phyloP scores from a whole-genome alignment of 2,797 vertebrate genomes.

The Yasuhikotakia modesta region DNA sequence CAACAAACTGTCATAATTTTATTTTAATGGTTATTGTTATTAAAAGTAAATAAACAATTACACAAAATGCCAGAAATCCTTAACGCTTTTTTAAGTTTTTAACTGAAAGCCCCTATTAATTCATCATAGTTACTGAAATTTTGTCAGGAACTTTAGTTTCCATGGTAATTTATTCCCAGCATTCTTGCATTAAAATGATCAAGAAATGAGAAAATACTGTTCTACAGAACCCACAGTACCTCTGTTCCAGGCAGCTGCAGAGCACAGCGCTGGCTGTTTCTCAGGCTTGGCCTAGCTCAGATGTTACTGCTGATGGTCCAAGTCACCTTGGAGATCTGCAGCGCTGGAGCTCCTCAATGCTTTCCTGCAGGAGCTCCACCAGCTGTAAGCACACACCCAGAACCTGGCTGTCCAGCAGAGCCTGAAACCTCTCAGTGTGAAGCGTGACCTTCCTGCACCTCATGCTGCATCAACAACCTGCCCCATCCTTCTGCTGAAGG shows the following conservation, averaged over 20 bases:
- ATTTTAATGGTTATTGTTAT: no score
- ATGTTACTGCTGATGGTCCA: slow-evolving; percentile 68
- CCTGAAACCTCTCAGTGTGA: slow-evolving; percentile 78
- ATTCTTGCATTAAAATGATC: background rate
- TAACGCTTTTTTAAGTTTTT: no score
- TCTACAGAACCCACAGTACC: slow-evolving; percentile 71
- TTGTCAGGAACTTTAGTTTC: background rate
- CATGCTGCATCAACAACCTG: slow-evolving; percentile 72
- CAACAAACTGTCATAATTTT: no score
- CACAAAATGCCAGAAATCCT: no score
- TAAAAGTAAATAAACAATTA: no score
- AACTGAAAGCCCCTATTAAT: no score
- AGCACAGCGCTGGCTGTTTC: slow-evolving; percentile 71
- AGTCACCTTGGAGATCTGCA: slow-evolving; percentile 46
- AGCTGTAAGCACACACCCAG: slow-evolving; percentile 73
- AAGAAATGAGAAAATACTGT: background rate
- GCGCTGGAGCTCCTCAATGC: slow-evolving; percentile 67
- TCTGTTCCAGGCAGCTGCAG: slow-evolving; percentile 76
- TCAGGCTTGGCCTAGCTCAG: slow-evolving; percentile 73
- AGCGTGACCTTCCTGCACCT: slow-evolving; percentile 71
- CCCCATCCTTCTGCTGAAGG: slow-evolving; percentile 79
- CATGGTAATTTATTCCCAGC: no score
- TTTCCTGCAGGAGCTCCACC: slow-evolving; percentile 68
- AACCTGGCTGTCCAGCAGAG: slow-evolving; percentile 78
- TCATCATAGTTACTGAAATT: no score